Evolutionary conservation across 2,797 vertebrate species (phyloP).

Genomic region (Takifugu rubripes): DNA sequence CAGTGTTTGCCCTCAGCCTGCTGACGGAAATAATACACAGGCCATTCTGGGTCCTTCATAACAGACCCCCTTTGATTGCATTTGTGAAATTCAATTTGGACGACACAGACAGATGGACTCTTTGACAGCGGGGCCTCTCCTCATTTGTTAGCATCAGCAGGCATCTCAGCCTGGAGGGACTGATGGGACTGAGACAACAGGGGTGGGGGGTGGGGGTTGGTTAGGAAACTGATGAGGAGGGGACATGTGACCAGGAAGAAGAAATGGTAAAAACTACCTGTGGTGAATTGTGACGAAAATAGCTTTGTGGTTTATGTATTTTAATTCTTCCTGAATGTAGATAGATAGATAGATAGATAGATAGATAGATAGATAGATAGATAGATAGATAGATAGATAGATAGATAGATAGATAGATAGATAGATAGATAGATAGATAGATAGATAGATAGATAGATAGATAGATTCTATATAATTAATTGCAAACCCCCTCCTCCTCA

Average conservation of each 20-base stretch:
- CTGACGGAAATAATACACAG: conserved; percentile 30
- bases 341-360: too few species aligned
- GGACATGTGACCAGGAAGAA: conserved; percentile 11
- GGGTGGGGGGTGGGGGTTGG: conserved; percentile 6
- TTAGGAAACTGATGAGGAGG: neutral
- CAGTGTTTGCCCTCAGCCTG: conserved; percentile 21
- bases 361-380: too few species aligned
- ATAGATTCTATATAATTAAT: too few species aligned
- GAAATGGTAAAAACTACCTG: conserved; percentile 10
- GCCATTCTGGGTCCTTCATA: conserved; percentile 56
- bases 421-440: too few species aligned
- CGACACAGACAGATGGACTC: conserved; percentile 75
- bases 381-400: too few species aligned
- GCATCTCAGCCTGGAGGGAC: conserved; percentile 62
- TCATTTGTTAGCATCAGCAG: conserved; percentile 72
- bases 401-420: too few species aligned
- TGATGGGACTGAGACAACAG: conserved; percentile 57
- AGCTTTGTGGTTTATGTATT: too few species aligned
- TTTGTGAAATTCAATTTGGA: conserved; percentile 79
- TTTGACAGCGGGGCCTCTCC: conserved; percentile 59
- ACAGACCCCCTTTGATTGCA: conserved; percentile 74
- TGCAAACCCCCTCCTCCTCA: too few species aligned
- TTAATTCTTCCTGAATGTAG: too few species aligned
- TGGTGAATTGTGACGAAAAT: neutral
- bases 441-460: too few species aligned